Evolutionary conservation across 2,113 vertebrate species (phyloP), one percentile per base, ranked within the genome.

Genomic region (Murina feae): DNA sequence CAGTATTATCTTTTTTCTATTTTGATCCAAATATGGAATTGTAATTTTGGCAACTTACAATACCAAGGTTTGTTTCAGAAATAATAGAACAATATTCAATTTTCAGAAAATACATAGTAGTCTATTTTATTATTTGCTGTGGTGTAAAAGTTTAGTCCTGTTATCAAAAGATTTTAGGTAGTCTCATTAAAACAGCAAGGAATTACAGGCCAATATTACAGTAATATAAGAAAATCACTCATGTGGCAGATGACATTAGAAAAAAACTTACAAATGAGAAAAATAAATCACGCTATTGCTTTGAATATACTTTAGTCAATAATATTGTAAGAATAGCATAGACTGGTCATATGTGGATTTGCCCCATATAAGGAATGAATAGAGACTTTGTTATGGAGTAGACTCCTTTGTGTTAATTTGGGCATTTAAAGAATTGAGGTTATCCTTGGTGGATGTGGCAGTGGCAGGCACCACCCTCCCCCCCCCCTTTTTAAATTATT

Each of bases 101-200:
- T 35, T 93, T 76, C 71, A 76, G 47, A 71, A 90, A 86, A 95
- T 51, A 7, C 17, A 25, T 42, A 32, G 21, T 39, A 79, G 74
- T 81, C 13, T 90, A 75, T 85, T 90, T 82, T 65, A 75, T 85
- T 90, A 86, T 65, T 94, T 81, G 21, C 47, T 85, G 7, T 90
- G 63, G 9, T 30, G 4, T 83, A 49, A 93, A 92, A 84, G 63
- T 89, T 7, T 82, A 55, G 88, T 76, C 16, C 47, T 93, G n/a
- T n/a, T 95, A 83, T 20, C 55, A 80, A n/a, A 37, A 76, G 32
- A 80, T 88, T 93, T 84, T n/a, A 90, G 23, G 32, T 71, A 83
- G 37, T 93, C 9, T 75, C 17, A 65, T 49, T 92, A 66, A 93
- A 83, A 30, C 51, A 90, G 35, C 28, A 87, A 75, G 10, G 51